Conservation (phyloP, 2,113 vertebrate species). For the Microcebus griseorufus region DNA sequence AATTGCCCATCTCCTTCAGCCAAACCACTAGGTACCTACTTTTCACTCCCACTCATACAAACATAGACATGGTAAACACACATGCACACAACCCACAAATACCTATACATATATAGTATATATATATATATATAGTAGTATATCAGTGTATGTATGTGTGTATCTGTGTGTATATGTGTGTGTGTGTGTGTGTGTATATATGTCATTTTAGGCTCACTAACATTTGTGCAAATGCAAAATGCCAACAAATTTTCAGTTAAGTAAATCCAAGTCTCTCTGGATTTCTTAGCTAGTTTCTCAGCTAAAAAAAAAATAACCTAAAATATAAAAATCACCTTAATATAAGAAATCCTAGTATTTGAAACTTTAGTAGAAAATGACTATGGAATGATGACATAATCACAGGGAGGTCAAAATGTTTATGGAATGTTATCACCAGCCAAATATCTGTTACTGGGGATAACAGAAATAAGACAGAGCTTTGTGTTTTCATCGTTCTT, state of each 20-base stretch:
- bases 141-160: too few species aligned
- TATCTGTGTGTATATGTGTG: too few species aligned
- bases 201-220: not conserved
- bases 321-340: not conserved
- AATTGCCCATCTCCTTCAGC: not conserved
- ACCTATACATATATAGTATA: too few species aligned
- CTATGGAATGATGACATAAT: not conserved
- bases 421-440: not conserved
- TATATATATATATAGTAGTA: too few species aligned
- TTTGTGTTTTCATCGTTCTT: not conserved
- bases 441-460: not conserved
- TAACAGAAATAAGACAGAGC: not conserved
- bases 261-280: not conserved
- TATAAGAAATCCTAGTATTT: not conserved
- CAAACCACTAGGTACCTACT: not conserved
- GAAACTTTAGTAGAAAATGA: not conserved
- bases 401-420: not conserved
- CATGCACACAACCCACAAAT: not conserved
- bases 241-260: not conserved
- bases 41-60: not conserved
- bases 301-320: not conserved
- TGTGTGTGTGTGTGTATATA: too few species aligned
- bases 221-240: not conserved
- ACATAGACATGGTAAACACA: not conserved
- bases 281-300: slow-evolving; percentile 20